These are phyloP conservation scores for Pyxicephalus adspersus DNA, from an alignment of 2,113 vertebrate genomes.

Conservation along the genomic window DNA sequence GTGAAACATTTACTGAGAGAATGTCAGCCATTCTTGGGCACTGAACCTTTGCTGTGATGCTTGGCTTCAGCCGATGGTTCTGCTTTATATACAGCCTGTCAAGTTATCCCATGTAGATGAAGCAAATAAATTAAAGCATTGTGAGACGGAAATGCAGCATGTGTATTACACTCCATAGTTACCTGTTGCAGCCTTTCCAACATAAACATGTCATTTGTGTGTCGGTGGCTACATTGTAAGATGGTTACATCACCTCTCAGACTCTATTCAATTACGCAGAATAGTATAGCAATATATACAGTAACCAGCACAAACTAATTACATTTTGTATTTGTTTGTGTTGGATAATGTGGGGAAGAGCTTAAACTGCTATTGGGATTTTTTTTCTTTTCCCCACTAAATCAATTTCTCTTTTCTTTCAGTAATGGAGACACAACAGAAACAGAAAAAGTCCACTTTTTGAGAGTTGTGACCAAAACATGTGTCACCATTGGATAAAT, in stretches of 20 bases:
- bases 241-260: slow-evolving; percentile 13
- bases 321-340: too few relatives aligned
- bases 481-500: too few relatives aligned
- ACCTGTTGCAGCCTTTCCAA: slow-evolving; percentile 5
- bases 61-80: slow-evolving; percentile 26
- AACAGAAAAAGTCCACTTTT: too few relatives aligned
- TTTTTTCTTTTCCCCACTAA: too few relatives aligned
- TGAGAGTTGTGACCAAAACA: too few relatives aligned
- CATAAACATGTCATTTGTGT: slow-evolving; percentile 4
- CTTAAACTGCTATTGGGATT: too few relatives aligned
- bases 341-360: too few relatives aligned
- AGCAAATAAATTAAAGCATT: slow-evolving; percentile 35
- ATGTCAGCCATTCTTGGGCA: neutral
- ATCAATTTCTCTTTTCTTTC: too few relatives aligned
- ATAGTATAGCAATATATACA: too few relatives aligned
- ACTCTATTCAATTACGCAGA: neutral
- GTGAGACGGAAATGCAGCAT: slow-evolving; percentile 15
- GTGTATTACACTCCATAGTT: slow-evolving; percentile 2
- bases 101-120: slow-evolving; percentile 1
- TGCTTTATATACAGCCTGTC: slow-evolving; percentile 48
- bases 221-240: neutral
- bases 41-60: slow-evolving; percentile 31
- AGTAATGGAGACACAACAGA: too few relatives aligned
- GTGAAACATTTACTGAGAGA: slow-evolving; percentile 24
- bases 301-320: too few relatives aligned